Conservation (phyloP, 1,140 invertebrate genomes). For the Saccostrea cuccullata region DNA sequence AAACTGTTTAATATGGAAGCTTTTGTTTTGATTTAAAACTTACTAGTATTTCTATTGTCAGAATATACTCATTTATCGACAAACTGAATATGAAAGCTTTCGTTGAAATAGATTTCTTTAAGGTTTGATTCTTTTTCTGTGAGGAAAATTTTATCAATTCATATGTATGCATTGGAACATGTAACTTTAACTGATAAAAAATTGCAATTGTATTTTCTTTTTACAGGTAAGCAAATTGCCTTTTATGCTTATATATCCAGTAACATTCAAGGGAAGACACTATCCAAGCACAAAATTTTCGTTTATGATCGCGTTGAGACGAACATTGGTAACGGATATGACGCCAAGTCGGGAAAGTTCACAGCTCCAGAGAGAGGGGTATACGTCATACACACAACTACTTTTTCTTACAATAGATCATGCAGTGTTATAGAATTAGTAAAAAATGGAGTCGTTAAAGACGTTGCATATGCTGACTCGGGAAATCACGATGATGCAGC, state of each 20-base stretch:
- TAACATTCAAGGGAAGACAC: background rate
- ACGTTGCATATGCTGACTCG: conserved; percentile 18
- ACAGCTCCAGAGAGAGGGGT: conserved; percentile 36
- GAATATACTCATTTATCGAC: background rate
- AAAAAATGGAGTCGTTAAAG: background rate
- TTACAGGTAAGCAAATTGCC: background rate
- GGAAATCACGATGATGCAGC: too few relatives aligned
- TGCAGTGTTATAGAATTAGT: conserved; percentile 4
- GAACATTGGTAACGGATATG: conserved; percentile 49
- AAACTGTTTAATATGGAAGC: too few relatives aligned
- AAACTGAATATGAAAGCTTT: too few relatives aligned
- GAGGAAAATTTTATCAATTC: too few relatives aligned
- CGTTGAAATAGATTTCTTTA: too few relatives aligned
- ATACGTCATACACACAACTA: conserved; percentile 42
- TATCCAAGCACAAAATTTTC: conserved; percentile 29
- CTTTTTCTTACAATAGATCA: background rate
- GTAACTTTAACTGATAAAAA: too few relatives aligned
- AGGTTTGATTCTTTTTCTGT: too few relatives aligned
- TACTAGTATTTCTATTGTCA: too few relatives aligned
- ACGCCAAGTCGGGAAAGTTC: conserved; percentile 36
- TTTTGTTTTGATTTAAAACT: background rate
- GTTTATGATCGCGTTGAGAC: conserved; percentile 46
- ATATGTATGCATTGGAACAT: too few relatives aligned
- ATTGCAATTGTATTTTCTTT: background rate
- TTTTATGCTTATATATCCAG: conserved; percentile 8